These are phyloP conservation scores for Montifringilla adamsi DNA, from an alignment of 2,113 vertebrate species.

Conservation along the genomic window DNA sequence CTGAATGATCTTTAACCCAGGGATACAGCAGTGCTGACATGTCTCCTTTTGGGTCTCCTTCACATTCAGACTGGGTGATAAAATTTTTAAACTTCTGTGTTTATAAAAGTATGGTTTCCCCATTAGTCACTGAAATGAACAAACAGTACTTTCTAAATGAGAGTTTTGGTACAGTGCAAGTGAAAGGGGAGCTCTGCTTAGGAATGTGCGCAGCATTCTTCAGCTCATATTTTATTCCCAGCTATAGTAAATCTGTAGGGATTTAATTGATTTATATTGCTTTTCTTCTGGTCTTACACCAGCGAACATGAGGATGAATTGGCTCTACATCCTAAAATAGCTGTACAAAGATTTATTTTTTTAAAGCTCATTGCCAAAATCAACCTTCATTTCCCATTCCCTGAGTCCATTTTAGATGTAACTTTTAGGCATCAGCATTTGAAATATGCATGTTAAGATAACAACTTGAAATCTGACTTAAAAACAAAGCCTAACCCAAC, in stretches of 20 bases:
- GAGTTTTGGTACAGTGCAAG: not conserved
- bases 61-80: not conserved
- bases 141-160: not conserved
- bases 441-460: not conserved
- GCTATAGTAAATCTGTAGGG: not conserved
- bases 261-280: slow-evolving; percentile 22
- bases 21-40: not conserved
- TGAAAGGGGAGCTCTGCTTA: not conserved
- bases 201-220: not conserved
- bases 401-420: not conserved
- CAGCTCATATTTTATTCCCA: not conserved
- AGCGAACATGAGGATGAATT: slow-evolving; percentile 10
- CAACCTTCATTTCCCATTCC: slow-evolving; percentile 2
- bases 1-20: not conserved
- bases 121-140: not conserved
- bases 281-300: slow-evolving; percentile 21
- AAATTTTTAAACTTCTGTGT: not conserved
- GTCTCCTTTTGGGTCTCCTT: not conserved
- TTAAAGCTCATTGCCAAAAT: slow-evolving; percentile 20
- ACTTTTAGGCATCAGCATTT: not conserved
- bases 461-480: not conserved
- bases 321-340: slow-evolving; percentile 6
- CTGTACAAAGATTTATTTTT: not conserved
- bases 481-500: not conserved
- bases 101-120: not conserved